Evolutionary conservation across 1,140 invertebrate species (phyloP).

Genomic region (Phymorhynchus buccinoides): DNA sequence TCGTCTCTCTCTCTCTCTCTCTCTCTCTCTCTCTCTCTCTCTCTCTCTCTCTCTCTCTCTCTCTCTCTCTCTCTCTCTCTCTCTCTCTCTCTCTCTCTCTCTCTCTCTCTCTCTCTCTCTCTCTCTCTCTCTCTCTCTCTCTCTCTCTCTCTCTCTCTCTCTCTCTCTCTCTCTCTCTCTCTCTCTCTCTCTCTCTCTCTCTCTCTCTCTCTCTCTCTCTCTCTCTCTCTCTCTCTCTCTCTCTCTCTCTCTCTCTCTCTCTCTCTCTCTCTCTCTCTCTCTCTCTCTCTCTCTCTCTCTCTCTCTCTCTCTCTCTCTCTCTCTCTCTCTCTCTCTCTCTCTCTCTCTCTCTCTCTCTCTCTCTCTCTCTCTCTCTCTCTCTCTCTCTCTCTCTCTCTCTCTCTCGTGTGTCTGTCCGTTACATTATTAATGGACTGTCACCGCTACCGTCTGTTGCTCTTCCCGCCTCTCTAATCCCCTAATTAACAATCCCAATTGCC

Average conservation of each 20-base stretch:
- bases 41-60: neutral
- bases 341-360: neutral
- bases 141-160: too few relatives aligned
- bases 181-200: too few relatives aligned
- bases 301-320: neutral
- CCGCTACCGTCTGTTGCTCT: neutral
- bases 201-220: slow-evolving; percentile 1
- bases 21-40: neutral
- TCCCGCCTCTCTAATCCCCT: neutral
- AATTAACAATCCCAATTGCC: neutral
- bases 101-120: neutral
- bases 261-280: slow-evolving; percentile 9
- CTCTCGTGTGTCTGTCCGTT: neutral
- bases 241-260: neutral
- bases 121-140: neutral
- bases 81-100: neutral
- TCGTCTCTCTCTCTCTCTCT: slow-evolving; percentile 25
- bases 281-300: neutral
- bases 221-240: neutral
- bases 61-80: neutral
- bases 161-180: too few relatives aligned
- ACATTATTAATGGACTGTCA: neutral
- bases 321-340: neutral
- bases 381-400: neutral
- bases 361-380: neutral